phyloP scores from a whole-genome alignment of 1,140 invertebrate species.

The Chironomus tepperi region DNA sequence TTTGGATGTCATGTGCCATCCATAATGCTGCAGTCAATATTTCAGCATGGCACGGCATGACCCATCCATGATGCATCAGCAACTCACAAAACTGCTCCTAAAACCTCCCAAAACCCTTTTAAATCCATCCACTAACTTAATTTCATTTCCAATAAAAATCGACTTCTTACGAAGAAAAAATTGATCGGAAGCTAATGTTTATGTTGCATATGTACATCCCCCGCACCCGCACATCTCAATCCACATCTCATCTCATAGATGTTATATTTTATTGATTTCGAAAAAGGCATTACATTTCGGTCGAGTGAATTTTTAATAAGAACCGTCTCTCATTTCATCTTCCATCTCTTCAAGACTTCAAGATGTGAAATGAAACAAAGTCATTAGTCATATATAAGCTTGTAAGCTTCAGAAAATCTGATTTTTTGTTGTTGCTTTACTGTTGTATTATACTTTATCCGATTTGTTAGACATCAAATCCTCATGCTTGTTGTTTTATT shows the following conservation, averaged over 20 bases:
- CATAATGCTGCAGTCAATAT: too few species aligned
- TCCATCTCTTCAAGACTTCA: too few species aligned
- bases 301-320: conserved; percentile 20
- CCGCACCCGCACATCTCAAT: too few species aligned
- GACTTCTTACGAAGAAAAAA: neutral
- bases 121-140: too few species aligned
- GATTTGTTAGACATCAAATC: conserved; percentile 16
- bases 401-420: neutral
- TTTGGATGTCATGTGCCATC: too few species aligned
- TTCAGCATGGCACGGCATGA: too few species aligned
- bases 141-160: too few species aligned
- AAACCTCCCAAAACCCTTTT: too few species aligned
- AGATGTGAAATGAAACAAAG: neutral
- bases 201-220: neutral
- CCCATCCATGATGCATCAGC: too few species aligned
- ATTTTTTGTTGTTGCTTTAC: neutral
- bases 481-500: conserved; percentile 9
- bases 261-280: conserved; percentile 17
- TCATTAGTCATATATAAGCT: conserved; percentile 16
- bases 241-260: neutral
- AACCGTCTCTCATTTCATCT: neutral
- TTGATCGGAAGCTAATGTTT: neutral
- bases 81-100: too few species aligned
- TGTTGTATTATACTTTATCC: neutral
- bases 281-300: conserved; percentile 5